phyloP scores from a whole-genome alignment of 2,113 vertebrate genomes.

The Burhinus bistriatus region DNA sequence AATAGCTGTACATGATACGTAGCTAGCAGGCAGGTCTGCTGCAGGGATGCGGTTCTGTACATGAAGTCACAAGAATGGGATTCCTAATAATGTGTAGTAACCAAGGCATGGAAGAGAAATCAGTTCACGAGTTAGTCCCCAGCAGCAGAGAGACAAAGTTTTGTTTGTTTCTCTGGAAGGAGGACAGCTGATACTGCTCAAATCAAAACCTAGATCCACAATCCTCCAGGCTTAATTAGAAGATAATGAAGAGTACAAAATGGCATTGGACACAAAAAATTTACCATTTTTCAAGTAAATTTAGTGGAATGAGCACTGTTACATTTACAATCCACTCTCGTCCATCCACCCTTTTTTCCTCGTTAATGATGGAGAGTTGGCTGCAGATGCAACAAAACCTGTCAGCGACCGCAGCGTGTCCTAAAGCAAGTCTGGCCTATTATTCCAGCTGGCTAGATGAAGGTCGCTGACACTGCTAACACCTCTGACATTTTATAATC shows the following conservation, averaged over 20 bases:
- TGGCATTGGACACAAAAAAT: background rate
- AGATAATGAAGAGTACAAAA: background rate
- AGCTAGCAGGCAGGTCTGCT: background rate
- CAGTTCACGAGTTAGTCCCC: background rate
- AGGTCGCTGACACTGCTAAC: constrained; percentile 14
- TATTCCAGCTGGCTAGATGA: constrained; percentile 30
- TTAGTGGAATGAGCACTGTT: background rate
- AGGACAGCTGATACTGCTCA: background rate
- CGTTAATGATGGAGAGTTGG: background rate
- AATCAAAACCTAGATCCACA: background rate
- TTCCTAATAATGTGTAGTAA: background rate
- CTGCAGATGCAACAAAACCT: constrained; percentile 41
- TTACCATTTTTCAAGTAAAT: background rate
- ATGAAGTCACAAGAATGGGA: background rate
- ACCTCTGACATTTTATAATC: constrained; percentile 55
- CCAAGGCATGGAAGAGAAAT: background rate
- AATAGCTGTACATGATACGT: background rate
- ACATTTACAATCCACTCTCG: background rate
- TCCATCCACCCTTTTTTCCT: background rate
- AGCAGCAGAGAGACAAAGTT: background rate
- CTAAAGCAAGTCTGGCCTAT: constrained; percentile 24
- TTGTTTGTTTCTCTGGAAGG: background rate
- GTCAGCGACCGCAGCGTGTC: background rate
- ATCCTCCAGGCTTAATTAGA: background rate
- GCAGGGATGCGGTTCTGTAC: background rate